These are phyloP conservation scores for Mastacembelus armatus DNA, from an alignment of 2,797 vertebrate genomes.

Conservation along the genomic window DNA sequence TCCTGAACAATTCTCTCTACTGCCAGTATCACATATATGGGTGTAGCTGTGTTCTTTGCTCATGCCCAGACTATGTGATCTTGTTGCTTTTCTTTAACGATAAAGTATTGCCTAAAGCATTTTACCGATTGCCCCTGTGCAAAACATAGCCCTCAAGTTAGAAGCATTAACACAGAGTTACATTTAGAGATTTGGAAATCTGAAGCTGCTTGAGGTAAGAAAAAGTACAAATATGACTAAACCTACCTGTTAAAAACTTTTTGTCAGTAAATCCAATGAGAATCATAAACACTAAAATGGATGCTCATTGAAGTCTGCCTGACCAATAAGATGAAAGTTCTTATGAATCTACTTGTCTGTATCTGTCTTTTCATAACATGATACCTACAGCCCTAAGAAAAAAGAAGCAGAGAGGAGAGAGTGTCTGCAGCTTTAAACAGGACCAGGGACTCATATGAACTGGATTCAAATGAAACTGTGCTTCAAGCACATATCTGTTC, in stretches of 20 bases:
- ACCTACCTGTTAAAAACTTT: too few relatives aligned
- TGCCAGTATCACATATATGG: conserved; percentile 11
- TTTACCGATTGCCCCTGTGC: not conserved
- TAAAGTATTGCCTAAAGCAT: not conserved
- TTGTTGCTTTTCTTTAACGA: not conserved
- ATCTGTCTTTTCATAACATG: conserved; percentile 41
- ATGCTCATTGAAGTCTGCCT: conserved; percentile 36
- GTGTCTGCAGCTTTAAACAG: conserved; percentile 61
- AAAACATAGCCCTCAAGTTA: not conserved
- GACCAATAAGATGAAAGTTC: conserved; percentile 51
- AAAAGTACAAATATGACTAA: too few relatives aligned
- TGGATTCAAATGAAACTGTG: conserved; percentile 64
- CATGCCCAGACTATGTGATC: not conserved
- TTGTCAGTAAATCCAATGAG: not conserved
- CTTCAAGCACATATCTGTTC: conserved; percentile 49
- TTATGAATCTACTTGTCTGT: conserved; percentile 38
- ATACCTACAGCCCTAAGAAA: conserved; percentile 46
- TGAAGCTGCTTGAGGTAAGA: not conserved
- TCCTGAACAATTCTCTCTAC: not conserved
- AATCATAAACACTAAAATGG: conserved; percentile 18
- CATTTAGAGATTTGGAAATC: not conserved
- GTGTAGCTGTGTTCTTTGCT: conserved; percentile 8
- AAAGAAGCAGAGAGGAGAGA: conserved; percentile 36
- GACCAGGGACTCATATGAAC: conserved; percentile 65
- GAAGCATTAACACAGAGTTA: conserved; percentile 5